phyloP scores from a whole-genome alignment of 2,113 vertebrate genomes.

The Sinocyclocheilus grahami region DNA sequence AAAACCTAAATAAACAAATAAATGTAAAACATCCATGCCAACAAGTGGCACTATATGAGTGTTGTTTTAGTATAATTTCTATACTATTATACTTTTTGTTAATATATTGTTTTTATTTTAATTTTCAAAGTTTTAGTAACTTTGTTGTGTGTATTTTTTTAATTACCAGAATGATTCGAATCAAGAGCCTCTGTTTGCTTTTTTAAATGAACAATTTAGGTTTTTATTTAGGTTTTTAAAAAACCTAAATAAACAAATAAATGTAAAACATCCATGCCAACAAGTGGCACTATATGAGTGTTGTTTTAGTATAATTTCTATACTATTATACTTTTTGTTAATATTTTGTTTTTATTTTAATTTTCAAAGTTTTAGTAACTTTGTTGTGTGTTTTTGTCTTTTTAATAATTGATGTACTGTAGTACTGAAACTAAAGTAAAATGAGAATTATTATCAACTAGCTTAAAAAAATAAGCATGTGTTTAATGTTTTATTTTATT shows the following conservation, averaged over 20 bases:
- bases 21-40: neutral
- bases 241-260: neutral
- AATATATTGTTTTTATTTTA: neutral
- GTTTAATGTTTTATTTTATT: no score
- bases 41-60: neutral
- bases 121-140: neutral
- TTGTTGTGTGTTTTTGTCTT: no score
- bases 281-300: no score
- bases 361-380: neutral
- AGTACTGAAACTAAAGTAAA: neutral
- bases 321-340: no score
- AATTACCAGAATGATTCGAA: neutral
- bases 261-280: neutral
- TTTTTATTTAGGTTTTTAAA: no score
- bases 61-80: neutral
- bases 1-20: neutral
- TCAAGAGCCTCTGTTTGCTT: neutral
- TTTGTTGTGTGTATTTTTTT: no score
- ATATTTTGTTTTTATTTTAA: neutral
- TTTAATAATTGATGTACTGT: no score
- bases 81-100: no score
- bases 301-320: neutral
- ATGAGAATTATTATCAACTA: neutral
- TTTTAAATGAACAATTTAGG: neutral
- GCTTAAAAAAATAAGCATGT: no score